phyloP scores from a whole-genome alignment of 2,888 invertebrate species.

The Ochropacha duplaris region DNA sequence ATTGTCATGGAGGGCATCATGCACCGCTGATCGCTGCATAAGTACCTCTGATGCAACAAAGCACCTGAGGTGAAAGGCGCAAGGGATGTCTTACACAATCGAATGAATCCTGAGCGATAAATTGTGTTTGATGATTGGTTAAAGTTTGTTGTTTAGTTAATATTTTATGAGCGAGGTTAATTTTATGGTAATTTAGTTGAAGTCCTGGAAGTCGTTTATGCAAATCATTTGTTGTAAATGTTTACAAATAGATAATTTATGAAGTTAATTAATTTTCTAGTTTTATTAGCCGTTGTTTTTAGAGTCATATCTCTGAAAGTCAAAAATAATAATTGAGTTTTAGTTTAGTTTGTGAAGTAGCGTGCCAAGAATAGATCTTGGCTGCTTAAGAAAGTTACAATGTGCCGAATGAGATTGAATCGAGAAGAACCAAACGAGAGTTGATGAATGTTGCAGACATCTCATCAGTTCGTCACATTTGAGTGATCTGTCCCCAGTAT shows the following conservation, averaged over 20 bases:
- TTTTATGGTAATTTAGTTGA: background rate
- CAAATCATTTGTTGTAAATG: background rate
- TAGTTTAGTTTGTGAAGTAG: too few species aligned
- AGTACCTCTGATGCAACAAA: constrained; percentile 28
- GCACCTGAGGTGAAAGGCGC: constrained; percentile 38
- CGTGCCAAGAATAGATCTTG: background rate
- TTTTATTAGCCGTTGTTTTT: background rate
- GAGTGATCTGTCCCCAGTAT: constrained; percentile 15
- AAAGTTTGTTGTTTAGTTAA: constrained; percentile 15
- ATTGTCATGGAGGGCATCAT: constrained; percentile 45
- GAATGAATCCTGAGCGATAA: constrained; percentile 32
- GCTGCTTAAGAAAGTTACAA: background rate
- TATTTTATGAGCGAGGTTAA: background rate
- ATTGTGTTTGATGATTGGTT: constrained; percentile 26
- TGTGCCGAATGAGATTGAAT: background rate
- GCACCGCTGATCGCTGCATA: constrained; percentile 38
- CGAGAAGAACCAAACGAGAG: background rate
- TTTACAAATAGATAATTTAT: background rate
- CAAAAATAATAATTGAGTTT: too few species aligned
- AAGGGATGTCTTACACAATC: constrained; percentile 39
- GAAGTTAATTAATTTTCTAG: background rate
- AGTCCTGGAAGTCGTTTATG: background rate
- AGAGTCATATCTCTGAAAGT: too few species aligned
- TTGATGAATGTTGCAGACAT: constrained; percentile 16
- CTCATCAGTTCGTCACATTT: constrained; percentile 9